phyloP scores from a whole-genome alignment of 1,140 invertebrate genomes.

The Aphidius ervi region DNA sequence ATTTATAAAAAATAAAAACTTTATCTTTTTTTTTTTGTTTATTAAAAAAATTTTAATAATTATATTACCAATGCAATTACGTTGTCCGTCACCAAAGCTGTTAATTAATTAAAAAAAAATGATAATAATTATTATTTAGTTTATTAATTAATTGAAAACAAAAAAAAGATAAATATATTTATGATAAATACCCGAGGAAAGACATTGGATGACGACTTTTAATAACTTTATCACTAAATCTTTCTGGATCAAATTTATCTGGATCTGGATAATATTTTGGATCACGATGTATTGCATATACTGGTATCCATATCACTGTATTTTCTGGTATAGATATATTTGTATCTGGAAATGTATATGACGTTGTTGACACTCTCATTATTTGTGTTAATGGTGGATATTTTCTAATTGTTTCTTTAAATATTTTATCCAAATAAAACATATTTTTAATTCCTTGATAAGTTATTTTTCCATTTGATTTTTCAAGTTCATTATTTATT shows the following conservation, averaged over 20 bases:
- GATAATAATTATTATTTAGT: neutral
- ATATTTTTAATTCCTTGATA: conserved; percentile 57
- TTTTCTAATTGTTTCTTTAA: conserved; percentile 60
- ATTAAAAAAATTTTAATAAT: neutral
- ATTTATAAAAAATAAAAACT: too few relatives aligned
- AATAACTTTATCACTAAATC: conserved; percentile 55
- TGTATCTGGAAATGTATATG: conserved; percentile 52
- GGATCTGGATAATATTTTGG: conserved; percentile 58
- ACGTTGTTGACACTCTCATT: conserved; percentile 47
- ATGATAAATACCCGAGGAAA: conserved; percentile 57
- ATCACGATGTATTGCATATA: conserved; percentile 59
- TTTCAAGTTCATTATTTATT: conserved; percentile 49
- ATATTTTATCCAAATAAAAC: conserved; percentile 55
- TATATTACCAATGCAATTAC: conserved; percentile 58
- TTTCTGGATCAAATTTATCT: conserved; percentile 57
- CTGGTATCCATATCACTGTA: conserved; percentile 47
- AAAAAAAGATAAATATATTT: too few relatives aligned
- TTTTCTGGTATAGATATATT: conserved; percentile 47
- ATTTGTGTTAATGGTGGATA: conserved; percentile 55
- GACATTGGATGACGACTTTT: conserved; percentile 51
- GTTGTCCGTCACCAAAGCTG: conserved; percentile 65
- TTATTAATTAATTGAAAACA: too few relatives aligned
- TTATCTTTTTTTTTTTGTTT: neutral
- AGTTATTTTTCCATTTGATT: conserved; percentile 48
- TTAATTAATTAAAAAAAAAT: too few relatives aligned